Conservation (phyloP, 2,797 vertebrate species). For the Dicrostonyx torquatus region DNA sequence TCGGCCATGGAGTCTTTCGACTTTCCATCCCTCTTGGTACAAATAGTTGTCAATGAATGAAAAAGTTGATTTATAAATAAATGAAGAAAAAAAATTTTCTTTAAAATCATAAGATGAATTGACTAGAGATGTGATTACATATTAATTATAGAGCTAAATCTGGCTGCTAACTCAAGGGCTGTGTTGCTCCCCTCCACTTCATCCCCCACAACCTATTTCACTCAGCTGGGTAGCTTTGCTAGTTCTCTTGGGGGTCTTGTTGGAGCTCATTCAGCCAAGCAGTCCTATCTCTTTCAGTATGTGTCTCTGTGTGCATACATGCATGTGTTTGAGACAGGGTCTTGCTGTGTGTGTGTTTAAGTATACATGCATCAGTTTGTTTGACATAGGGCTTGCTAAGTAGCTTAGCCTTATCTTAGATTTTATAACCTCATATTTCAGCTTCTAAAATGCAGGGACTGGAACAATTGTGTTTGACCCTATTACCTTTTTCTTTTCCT, state of each 20-base stretch:
- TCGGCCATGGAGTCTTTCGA: background rate
- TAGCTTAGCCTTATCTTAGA: background rate
- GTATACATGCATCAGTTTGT: background rate
- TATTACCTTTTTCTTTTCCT: background rate
- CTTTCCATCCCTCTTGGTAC: background rate
- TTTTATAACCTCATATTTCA: background rate
- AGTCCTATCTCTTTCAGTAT: background rate
- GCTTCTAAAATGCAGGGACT: background rate
- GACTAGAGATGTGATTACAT: slow-evolving; percentile 15
- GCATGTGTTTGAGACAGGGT: background rate
- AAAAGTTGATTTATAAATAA: slow-evolving; percentile 12
- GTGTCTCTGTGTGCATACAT: background rate
- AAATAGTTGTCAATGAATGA: background rate
- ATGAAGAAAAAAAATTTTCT: slow-evolving; percentile 51
- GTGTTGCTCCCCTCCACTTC: background rate
- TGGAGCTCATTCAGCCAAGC: slow-evolving; percentile 35
- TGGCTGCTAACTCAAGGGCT: background rate
- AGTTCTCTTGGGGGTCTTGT: slow-evolving; percentile 31
- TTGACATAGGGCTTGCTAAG: background rate
- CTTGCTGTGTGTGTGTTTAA: background rate
- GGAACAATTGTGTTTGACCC: background rate
- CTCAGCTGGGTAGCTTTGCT: background rate
- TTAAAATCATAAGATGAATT: slow-evolving; percentile 45
- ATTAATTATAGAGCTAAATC: slow-evolving; percentile 44
- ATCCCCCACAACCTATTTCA: background rate